Conservation (phyloP, 2,797 vertebrate genomes). For the Saxicola maurus region DNA sequence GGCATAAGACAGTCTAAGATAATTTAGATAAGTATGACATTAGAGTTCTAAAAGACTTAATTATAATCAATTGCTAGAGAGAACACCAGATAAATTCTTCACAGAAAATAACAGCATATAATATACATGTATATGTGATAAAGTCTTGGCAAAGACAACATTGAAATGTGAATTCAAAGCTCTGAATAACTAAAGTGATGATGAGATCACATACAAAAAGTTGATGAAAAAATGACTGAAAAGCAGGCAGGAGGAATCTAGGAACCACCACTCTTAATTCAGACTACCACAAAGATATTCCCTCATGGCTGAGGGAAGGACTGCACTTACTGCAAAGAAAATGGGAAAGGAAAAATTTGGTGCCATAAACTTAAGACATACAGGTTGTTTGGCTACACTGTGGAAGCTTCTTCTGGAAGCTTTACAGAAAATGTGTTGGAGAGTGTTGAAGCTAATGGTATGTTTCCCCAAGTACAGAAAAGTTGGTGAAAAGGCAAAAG, state of each 20-base stretch:
- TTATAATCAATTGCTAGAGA: background rate
- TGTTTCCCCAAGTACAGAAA: background rate
- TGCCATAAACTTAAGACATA: background rate
- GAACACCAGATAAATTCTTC: background rate
- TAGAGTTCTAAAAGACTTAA: background rate
- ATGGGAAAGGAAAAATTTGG: background rate
- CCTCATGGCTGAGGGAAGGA: background rate
- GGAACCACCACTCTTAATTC: background rate
- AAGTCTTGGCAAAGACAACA: background rate
- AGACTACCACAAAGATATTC: background rate
- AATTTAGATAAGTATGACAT: background rate
- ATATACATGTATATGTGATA: background rate
- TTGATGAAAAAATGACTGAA: background rate
- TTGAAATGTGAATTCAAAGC: background rate
- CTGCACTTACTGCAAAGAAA: background rate
- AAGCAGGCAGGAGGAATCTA: background rate
- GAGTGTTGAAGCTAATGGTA: background rate
- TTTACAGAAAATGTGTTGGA: background rate
- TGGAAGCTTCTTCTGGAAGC: background rate
- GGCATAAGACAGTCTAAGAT: background rate
- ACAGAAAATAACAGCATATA: background rate
- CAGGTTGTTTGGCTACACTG: background rate
- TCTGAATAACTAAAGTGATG: background rate
- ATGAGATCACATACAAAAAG: background rate
- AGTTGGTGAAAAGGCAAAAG: background rate